Conservation (phyloP, 1,140 invertebrate genomes). For the Rhopalosiphum padi region DNA sequence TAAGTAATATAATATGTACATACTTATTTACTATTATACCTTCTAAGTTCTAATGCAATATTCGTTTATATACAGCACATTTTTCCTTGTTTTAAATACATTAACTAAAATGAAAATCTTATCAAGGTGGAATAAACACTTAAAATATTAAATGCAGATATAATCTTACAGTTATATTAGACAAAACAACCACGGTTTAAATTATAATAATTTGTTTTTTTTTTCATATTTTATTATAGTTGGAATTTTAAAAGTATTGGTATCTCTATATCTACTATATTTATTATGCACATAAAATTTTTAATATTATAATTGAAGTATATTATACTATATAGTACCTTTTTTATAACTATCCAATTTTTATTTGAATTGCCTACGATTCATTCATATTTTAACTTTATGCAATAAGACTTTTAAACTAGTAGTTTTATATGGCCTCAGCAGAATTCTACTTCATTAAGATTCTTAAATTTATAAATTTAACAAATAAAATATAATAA, state of each 20-base stretch:
- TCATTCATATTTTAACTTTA: neutral
- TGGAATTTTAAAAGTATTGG: neutral
- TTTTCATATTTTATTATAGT: neutral
- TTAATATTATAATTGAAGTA: neutral
- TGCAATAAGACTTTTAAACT: neutral
- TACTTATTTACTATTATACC: neutral
- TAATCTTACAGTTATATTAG: neutral
- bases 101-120: neutral
- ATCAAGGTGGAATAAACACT: neutral
- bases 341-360: neutral
- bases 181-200: neutral
- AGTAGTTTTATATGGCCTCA: neutral
- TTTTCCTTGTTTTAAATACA: neutral
- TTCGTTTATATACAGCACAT: neutral
- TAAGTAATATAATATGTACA: neutral
- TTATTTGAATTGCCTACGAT: neutral
- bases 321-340: neutral
- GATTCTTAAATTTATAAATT: neutral
- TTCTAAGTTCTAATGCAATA: neutral
- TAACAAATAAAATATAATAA: neutral
- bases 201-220: neutral
- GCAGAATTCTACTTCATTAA: neutral
- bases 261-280: no score
- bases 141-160: constrained; percentile 8
- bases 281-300: neutral